phyloP scores from a whole-genome alignment of 2,888 invertebrate genomes.

The Spatulosminthurus flaviceps region DNA sequence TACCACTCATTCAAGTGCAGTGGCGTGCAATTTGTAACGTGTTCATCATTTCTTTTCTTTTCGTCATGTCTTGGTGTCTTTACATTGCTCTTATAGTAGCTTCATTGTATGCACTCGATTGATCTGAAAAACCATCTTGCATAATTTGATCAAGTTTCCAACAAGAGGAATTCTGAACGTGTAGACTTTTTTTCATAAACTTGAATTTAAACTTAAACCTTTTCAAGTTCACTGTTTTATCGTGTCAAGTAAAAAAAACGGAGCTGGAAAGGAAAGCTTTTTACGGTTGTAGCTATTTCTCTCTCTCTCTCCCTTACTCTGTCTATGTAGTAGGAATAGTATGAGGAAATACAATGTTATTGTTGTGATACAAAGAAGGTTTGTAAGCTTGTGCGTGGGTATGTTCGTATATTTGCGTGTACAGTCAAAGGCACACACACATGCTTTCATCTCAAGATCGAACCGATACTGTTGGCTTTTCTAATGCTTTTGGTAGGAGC shows the following conservation, averaged over 20 bases:
- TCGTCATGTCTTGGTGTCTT: background rate
- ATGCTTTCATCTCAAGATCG: slow-evolving; percentile 20
- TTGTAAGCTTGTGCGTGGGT: background rate
- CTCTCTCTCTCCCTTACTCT: background rate
- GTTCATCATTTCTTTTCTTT: background rate
- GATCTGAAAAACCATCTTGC: no score
- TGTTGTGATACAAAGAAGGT: background rate
- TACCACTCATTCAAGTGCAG: background rate
- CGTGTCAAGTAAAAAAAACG: background rate
- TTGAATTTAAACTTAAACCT: no score
- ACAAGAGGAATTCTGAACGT: background rate
- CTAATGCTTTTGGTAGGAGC: background rate
- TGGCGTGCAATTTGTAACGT: background rate
- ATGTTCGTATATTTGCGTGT: background rate
- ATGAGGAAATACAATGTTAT: slow-evolving; percentile 1
- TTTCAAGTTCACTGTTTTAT: slow-evolving; percentile 16
- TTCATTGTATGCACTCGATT: no score
- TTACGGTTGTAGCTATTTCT: slow-evolving; percentile 12
- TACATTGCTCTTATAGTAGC: no score
- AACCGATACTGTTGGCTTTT: background rate
- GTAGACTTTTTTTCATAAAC: slow-evolving; percentile 12
- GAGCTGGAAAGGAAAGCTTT: slow-evolving; percentile 7
- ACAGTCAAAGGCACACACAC: background rate
- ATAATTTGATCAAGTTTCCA: no score
- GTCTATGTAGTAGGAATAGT: slow-evolving; percentile 12